Evolutionary conservation across 2,888 invertebrate genomes (phyloP).

Genomic region (Trissolcus brochymenae): DNA sequence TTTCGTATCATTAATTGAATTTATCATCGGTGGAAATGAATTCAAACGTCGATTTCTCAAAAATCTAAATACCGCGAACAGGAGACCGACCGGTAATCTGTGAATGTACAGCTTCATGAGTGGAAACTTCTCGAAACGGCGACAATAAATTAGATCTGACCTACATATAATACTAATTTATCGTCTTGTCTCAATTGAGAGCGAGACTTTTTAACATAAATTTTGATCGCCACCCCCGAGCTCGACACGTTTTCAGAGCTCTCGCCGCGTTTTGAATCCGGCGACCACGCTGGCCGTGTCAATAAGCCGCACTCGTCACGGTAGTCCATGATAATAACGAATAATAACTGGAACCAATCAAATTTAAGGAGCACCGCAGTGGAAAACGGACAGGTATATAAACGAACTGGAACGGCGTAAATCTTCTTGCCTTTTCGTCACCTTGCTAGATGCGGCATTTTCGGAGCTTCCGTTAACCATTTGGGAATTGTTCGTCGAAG

Average conservation of each 20-base stretch:
- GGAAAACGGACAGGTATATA: conserved; percentile 52
- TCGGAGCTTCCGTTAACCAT: conserved; percentile 60
- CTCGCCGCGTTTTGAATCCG: conserved; percentile 28
- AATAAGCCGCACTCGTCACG: conserved; percentile 65
- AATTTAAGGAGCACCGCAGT: conserved; percentile 62
- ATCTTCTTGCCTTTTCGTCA: conserved; percentile 63
- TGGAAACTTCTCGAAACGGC: conserved; percentile 7
- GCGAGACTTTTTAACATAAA: conserved; percentile 5
- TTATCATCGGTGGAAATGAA: conserved; percentile 7
- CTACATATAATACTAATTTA: conserved; percentile 38
- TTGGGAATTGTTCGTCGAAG: conserved; percentile 56
- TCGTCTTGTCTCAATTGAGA: conserved; percentile 11
- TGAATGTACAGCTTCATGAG: not conserved
- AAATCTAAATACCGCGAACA: conserved; percentile 8
- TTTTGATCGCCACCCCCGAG: conserved; percentile 10
- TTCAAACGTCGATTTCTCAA: not conserved
- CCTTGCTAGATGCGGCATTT: conserved; percentile 51
- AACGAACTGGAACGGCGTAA: conserved; percentile 70
- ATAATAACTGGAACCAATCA: conserved; percentile 72
- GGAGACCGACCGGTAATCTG: not conserved
- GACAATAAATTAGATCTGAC: conserved; percentile 24
- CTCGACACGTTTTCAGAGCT: conserved; percentile 57
- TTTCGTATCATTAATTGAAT: conserved; percentile 18
- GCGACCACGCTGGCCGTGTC: conserved; percentile 15
- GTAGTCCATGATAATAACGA: conserved; percentile 68